phyloP scores from a whole-genome alignment of 92 coral and sea anemone genomes.

The Meandrina meandrites region DNA sequence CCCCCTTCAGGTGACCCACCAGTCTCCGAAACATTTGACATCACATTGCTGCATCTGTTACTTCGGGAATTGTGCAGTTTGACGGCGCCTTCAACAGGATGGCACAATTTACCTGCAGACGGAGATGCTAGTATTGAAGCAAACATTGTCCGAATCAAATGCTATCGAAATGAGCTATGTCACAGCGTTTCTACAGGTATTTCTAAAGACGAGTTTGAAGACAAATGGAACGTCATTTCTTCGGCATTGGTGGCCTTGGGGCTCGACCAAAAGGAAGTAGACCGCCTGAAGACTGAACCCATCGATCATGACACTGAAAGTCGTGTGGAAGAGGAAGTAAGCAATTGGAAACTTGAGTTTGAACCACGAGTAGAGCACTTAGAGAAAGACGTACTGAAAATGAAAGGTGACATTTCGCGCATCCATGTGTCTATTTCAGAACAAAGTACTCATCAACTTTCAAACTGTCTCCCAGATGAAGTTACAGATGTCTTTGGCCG shows the following conservation, averaged over 20 bases:
- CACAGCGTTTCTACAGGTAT: constrained; percentile 33
- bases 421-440: background rate
- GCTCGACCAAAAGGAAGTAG: constrained; percentile 22
- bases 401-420: background rate
- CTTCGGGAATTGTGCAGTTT: constrained; percentile 29
- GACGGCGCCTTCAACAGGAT: constrained; percentile 42
- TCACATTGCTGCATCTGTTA: constrained; percentile 43
- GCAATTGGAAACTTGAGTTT: constrained; percentile 7
- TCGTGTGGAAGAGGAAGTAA: background rate
- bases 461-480: constrained; percentile 21
- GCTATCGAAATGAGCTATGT: constrained; percentile 37
- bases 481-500: constrained; percentile 24
- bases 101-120: constrained; percentile 38
- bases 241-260: constrained; percentile 37
- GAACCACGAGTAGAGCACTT: background rate
- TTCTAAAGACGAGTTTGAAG: constrained; percentile 23
- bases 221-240: constrained; percentile 24
- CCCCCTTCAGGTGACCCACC: constrained; percentile 45
- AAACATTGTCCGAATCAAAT: constrained; percentile 36
- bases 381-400: constrained; percentile 1
- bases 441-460: background rate
- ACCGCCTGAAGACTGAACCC: constrained; percentile 33
- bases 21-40: constrained; percentile 45
- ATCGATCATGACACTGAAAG: constrained; percentile 20
- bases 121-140: constrained; percentile 40